Evolutionary conservation across 1,140 invertebrate species (phyloP).

Genomic region (Asobara japonica): DNA sequence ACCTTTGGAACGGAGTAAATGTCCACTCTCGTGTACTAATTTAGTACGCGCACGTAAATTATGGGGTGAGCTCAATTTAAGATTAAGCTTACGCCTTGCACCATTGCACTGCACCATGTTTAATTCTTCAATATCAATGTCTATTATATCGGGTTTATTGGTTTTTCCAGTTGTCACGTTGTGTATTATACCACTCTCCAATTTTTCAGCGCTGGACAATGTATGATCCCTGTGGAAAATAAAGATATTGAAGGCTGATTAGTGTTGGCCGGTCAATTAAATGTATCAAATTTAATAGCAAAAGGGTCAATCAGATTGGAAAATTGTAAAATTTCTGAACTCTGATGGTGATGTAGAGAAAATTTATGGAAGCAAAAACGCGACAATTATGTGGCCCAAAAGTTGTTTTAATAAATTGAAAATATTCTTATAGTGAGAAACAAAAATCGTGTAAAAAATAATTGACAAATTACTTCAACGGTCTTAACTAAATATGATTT

Average conservation of each 20-base stretch:
- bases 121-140: constrained; percentile 52
- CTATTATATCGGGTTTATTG: constrained; percentile 49
- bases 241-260: constrained; percentile 34
- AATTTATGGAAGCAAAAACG: no score
- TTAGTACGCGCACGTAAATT: constrained; percentile 62
- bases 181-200: constrained; percentile 49
- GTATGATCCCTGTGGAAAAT: constrained; percentile 54
- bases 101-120: constrained; percentile 65
- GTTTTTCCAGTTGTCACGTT: constrained; percentile 52
- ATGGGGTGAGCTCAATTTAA: constrained; percentile 57
- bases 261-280: no score
- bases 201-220: constrained; percentile 54
- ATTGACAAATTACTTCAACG: no score
- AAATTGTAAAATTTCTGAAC: no score
- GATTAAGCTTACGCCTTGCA: constrained; percentile 56
- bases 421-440: no score
- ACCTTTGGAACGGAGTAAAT: constrained; percentile 62
- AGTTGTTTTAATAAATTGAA: no score
- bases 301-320: no score
- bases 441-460: no score
- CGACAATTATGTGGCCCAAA: no score
- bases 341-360: no score
- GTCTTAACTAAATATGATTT: no score
- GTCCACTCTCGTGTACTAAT: constrained; percentile 63
- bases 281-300: no score